Conservation (phyloP, 2,888 invertebrate species). For the Hyposoter dolosus region DNA sequence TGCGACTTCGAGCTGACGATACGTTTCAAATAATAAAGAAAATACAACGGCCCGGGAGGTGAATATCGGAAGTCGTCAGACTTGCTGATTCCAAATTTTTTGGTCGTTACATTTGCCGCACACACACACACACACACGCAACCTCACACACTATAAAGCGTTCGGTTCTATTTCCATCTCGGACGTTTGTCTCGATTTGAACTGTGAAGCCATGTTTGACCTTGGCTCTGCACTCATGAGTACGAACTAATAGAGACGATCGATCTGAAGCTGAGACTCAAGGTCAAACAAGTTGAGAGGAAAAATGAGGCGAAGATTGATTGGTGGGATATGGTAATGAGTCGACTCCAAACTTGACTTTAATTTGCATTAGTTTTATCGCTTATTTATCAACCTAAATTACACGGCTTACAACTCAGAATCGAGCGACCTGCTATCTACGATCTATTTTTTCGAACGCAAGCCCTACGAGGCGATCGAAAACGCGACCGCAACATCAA, state of each 20-base stretch:
- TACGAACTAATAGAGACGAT: neutral
- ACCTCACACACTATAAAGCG: neutral
- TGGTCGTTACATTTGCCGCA: too few relatives aligned
- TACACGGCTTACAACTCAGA: neutral
- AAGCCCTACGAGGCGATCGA: neutral
- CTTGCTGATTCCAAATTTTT: too few relatives aligned
- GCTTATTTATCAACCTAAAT: neutral
- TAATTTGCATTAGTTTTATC: neutral
- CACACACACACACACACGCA: too few relatives aligned
- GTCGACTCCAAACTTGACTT: neutral
- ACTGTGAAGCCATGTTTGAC: neutral
- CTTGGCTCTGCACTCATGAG: neutral
- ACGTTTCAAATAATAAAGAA: neutral
- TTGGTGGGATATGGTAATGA: neutral
- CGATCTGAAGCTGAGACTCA: neutral
- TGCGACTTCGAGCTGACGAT: neutral
- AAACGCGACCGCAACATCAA: neutral
- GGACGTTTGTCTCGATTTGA: neutral
- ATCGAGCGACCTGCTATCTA: neutral
- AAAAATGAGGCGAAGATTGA: neutral
- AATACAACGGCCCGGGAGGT: neutral
- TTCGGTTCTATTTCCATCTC: neutral
- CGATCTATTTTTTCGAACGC: neutral
- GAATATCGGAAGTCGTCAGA: neutral
- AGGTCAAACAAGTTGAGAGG: neutral